Evolutionary conservation across 2,113 vertebrate genomes (phyloP), one percentile per base, ranked within the genome.

Genomic region (Corythornis madagascariensis): DNA sequence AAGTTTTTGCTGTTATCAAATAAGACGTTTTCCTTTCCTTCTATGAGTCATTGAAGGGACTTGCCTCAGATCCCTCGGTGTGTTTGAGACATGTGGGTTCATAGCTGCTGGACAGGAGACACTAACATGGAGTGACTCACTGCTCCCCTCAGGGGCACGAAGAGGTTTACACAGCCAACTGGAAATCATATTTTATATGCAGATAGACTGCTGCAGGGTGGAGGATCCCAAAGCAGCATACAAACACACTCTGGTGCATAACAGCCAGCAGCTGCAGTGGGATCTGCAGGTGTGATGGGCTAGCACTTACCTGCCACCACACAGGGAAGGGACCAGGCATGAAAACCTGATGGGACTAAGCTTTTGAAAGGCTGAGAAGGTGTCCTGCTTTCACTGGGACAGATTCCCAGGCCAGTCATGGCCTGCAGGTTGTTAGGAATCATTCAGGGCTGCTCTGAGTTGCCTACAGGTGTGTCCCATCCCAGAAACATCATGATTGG

Each of bases 111-210:
- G 84, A 86, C 0, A 0, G 64, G 79, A 93, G 53, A 56, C 88
- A 13, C 64, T 88, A 77, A 86, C 35, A 29, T 0, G 0, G 38
- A 60, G 60, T 94, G 96, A 96, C 75, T 92, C 87, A 73, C 14
- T 0, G 4, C 18, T 86, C 42, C 74, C 82, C 52, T 63, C 2
- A 1, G 81, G 87, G 84, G 52, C 78, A 71, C 55, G 64, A 73
- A 33, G 59, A 88, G 55, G 25, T 64, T 95, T 87, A 35, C 0
- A 6, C 78, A 89, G 72, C 33, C 8, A 0, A 48, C 56, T 45
- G 64, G 74, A 94, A 92, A 93, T 92, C 16, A 4, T 61, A 60
- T 86, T 95, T 91, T 83, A 22, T 73, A 22, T 66, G 74, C 78
- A 83, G 64, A 67, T 17, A 93, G 47, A 57, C 29, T 6, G 2